Evolutionary conservation across 2,888 invertebrate genomes (phyloP), one percentile per base, ranked within the genome.

Genomic region (Mythimna vitellina): DNA sequence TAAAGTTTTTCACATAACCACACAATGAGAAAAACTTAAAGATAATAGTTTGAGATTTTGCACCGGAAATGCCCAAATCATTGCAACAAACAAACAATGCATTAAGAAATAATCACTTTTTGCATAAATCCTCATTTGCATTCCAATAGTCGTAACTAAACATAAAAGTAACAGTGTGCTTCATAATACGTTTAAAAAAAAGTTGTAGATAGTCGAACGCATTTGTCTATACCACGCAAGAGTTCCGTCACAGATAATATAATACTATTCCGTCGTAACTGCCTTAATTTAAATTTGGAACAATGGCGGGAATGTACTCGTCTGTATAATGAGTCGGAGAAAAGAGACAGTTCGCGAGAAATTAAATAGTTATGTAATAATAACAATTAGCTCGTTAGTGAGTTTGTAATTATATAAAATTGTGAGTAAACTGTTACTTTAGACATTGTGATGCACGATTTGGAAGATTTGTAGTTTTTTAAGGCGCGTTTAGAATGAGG

Each of bases 331-430:
- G 54, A 76, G 68, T 84, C 80, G 84, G 89, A 87, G 91, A 91
- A 92, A 90, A 91, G 89, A 90, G 90, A 91, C 89, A 87, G 87
- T 89, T 89, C 85, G 63, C 73, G 57, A 86, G 89, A 89, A 88
- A 92, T 91, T 89, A 89, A 83, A 83, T 75, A 80, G 57, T 92
- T 91, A 84, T 82, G 84, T 87, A 92, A 92, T 78, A 84, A 80
- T 88, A 86, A 87, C 82, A 84, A 87, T 87, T 84, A 87, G 78
- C 86, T 87, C 73, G 80, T 82, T 86, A 83, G 83, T 82, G 79
- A 70, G 70, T 82, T 78, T 69, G 76, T 84, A 85, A 87, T 81
- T 77, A 78, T 77, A 75, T 80, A 75, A 81, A 81, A 74, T 81
- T 80, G 76, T 78, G 81, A 72, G 79, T 86, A 73, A 81, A 81